Evolutionary conservation across 2,113 vertebrate genomes (phyloP), one percentile per base, ranked within the genome.

Genomic region (Syngnathus floridae): DNA sequence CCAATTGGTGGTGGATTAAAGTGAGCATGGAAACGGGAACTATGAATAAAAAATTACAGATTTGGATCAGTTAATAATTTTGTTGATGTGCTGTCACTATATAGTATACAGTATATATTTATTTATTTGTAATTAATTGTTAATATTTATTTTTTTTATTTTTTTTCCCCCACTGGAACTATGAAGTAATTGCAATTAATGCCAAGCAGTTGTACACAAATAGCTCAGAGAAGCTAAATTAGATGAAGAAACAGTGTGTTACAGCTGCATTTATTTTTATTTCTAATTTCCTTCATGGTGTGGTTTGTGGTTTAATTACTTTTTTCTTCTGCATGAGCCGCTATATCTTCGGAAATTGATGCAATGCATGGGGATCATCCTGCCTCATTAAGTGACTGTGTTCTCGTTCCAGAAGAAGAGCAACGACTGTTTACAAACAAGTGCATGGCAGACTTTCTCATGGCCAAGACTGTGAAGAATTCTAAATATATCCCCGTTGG

Each of bases 221-320:
- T 46, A 73, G 38, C 62, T 81, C 55, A 64, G 41, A 64, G 86
- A 78, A 77, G 74, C 75, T 88, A 82, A 90, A 89, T 88, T 86
- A 76, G 77, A 74, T 48, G 54, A 66, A 45, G 37, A 65, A 58
- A 73, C 77, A 51, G 17, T 51, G 8, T 77, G 55, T 72, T 77
- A 56, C 69, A 31, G 72, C 63, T 54, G 74, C 51, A 62, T 43
- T 72, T 70, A 69, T 66, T 36, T 57, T 58, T 57, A 55, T 11
- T 69, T 43, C 21, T 67, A 64, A 58, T 84, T 81, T 72, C 69
- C 70, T 65, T 66, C 35, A 54, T 59, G 36, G 8, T 79, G 37
- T 70, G 68, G 71, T 77, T 84, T 87, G 69, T 73, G 76, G 80
- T 85, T 81, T 75, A 65, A 81, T 81, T 75, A 61, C 66, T 69